Percentiles rank a stretch among this genome's conserved stretches.
Conservation (phyloP, 2,888 invertebrate species). For the Vandiemenella viatica region DNA sequence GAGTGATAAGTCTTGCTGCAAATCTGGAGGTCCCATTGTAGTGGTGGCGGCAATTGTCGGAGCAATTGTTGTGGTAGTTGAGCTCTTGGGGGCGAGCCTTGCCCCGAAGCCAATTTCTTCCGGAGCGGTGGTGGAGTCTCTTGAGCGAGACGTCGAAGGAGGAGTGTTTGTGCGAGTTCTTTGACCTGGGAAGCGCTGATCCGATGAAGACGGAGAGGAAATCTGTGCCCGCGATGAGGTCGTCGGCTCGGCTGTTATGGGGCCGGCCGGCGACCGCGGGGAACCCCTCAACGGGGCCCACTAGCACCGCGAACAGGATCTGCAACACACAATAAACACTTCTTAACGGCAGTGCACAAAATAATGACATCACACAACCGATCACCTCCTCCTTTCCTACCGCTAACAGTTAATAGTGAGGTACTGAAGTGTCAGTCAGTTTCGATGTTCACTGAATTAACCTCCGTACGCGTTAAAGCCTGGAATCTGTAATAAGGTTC, state of each 20-base stretch:
- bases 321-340: not conserved
- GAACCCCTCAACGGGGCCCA: conserved; percentile 7
- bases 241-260: conserved; percentile 21
- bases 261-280: conserved; percentile 6
- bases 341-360: no score
- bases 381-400: no score
- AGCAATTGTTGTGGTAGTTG: not conserved
- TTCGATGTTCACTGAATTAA: no score
- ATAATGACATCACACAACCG: no score
- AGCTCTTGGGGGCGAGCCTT: not conserved
- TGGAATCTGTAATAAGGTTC: no score
- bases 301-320: conserved; percentile 8
- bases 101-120: not conserved
- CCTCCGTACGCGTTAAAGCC: no score
- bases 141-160: not conserved
- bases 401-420: no score
- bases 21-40: not conserved
- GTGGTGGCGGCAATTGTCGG: not conserved
- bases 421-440: no score
- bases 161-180: not conserved
- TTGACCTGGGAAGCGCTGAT: not conserved
- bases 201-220: conserved; percentile 31
- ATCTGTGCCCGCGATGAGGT: conserved; percentile 32
- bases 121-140: not conserved
- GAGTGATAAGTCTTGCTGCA: not conserved